Evolutionary conservation across 2,113 vertebrate species (phyloP), one percentile per base, ranked within the genome.

Genomic region (Tauraco erythrolophus): DNA sequence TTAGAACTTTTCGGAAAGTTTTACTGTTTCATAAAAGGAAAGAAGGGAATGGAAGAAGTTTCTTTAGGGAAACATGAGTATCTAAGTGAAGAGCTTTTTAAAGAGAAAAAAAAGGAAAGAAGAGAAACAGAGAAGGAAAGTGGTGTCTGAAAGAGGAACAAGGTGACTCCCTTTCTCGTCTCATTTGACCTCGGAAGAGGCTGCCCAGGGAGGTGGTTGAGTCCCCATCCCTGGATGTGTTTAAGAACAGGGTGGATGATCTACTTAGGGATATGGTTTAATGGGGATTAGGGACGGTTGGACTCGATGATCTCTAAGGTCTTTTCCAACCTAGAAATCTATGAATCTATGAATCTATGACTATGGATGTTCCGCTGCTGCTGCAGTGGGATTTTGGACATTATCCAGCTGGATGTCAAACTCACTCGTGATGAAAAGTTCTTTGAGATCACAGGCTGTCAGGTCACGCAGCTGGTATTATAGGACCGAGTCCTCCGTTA

Each of bases 381-480:
- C 35, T 69, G 4, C 62, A 18, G n/a, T 9, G 1, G 35, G 11
- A 41, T 21, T 39, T 56, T 31, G 71, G 48, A 8, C 6, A 2
- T 9, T 17, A 2, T 9, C 56, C 24, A 6, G 48, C n/a, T 54
- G 75, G 48, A 7, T 48, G 24, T 30, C 16, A 10, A 39, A 15
- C 18, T 9, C 8, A 2, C 43, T 37, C 33, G 46, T 16, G 10
- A 28, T 4, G 28, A 46, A 39, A 30, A 66, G 68, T 37, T 57
- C 51, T 50, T 9, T 3, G 77, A 57, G 76, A 13, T 11, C 41
- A 24, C 41, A n/a, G 41, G 19, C 33, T 14, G 15, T 46, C 15
- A 4, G 45, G 28, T 48, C 54, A 30, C 2, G 69, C 15, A 0
- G 8, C 18, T 14, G 46, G 1, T 16, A 8, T 5, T 22, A 2